phyloP scores from a whole-genome alignment of 2,113 vertebrate genomes.

The Crotalus tigris region DNA sequence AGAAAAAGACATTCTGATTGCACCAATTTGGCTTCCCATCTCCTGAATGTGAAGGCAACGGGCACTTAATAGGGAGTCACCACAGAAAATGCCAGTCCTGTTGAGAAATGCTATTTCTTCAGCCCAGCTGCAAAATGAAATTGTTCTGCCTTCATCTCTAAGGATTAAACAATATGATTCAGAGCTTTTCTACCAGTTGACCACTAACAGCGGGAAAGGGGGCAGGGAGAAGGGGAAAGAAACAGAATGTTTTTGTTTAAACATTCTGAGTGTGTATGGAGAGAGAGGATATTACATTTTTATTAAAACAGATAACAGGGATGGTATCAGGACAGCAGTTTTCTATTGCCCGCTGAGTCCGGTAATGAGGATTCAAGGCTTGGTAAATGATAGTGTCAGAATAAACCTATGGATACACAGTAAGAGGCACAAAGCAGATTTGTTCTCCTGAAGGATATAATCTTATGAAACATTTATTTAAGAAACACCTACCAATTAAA shows the following conservation, averaged over 20 bases:
- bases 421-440: conserved; percentile 31
- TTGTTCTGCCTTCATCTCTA: background rate
- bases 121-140: background rate
- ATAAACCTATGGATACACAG: conserved; percentile 37
- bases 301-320: conserved; percentile 70
- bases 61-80: background rate
- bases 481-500: conserved; percentile 46
- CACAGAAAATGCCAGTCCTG: background rate
- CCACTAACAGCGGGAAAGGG: conserved; percentile 18
- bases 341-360: conserved; percentile 59
- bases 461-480: conserved; percentile 53
- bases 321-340: conserved; percentile 57
- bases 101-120: conserved; percentile 3
- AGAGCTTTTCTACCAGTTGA: conserved; percentile 21
- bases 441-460: conserved; percentile 34
- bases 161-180: conserved; percentile 17
- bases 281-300: conserved; percentile 65
- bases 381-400: conserved; percentile 54
- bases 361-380: conserved; percentile 58
- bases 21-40: background rate
- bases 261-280: conserved; percentile 40
- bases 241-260: conserved; percentile 38
- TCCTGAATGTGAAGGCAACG: conserved; percentile 5
- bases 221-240: too few species aligned
- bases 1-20: background rate